These are phyloP conservation scores for Dicaeum eximium DNA, from an alignment of 2,113 vertebrate genomes.

Conservation along the genomic window DNA sequence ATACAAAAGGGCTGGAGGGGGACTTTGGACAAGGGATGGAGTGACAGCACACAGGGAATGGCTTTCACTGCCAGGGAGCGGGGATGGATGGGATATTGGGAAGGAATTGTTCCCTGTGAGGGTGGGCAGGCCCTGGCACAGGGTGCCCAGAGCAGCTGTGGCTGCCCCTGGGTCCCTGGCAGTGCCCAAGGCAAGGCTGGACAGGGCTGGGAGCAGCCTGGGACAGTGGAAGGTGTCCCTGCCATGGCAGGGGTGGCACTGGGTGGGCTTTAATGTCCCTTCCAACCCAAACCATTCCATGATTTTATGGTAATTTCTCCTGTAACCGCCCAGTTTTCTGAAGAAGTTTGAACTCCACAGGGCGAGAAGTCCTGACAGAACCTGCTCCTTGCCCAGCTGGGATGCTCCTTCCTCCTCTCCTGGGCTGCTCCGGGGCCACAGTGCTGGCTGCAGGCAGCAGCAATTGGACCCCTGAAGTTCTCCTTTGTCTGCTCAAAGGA, in stretches of 20 bases:
- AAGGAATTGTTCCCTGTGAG: not conserved
- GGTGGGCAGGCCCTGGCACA: not conserved
- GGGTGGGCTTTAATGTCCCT: rapidly evolving
- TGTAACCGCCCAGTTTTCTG: not conserved
- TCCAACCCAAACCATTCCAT: not conserved
- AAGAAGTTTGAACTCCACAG: too few species aligned
- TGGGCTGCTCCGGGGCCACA: not conserved
- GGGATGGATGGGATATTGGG: not conserved
- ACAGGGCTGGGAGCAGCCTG: not conserved
- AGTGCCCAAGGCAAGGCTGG: not conserved
- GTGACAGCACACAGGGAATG: not conserved
- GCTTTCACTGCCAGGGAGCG: not conserved
- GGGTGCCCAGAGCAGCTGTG: not conserved
- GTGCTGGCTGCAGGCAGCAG: not conserved
- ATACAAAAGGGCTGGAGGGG: not conserved
- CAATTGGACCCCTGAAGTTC: rapidly evolving
- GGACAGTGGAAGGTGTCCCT: not conserved
- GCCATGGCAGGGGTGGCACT: not conserved
- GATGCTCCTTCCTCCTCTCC: not conserved
- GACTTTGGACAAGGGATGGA: not conserved
- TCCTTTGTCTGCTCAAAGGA: not conserved
- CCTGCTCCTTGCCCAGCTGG: not conserved
- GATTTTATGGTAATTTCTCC: not conserved
- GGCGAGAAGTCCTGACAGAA: not conserved
- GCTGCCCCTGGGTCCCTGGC: not conserved